phyloP scores from a whole-genome alignment of 1,140 invertebrate species.

The Drosophila trapezifrons region DNA sequence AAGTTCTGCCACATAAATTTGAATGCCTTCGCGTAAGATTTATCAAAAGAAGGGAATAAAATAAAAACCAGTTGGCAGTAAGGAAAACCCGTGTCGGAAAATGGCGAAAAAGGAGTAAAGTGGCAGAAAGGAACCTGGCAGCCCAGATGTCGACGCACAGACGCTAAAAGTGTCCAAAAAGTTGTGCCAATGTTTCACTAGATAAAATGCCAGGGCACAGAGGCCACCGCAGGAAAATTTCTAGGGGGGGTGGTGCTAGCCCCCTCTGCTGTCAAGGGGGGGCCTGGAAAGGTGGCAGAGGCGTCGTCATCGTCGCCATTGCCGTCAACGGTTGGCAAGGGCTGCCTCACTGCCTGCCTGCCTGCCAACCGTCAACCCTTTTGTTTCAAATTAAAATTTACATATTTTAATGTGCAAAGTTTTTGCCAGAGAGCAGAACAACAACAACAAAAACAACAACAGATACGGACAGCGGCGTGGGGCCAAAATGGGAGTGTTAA shows the following conservation, averaged over 20 bases:
- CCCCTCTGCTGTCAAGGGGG: background rate
- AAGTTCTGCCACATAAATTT: slow-evolving; percentile 36
- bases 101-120: slow-evolving; percentile 20
- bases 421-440: slow-evolving; percentile 54
- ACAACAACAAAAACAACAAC: slow-evolving; percentile 31
- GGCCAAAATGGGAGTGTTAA: background rate
- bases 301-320: slow-evolving; percentile 58
- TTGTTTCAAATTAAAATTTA: slow-evolving; percentile 83
- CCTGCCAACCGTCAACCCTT: slow-evolving; percentile 74
- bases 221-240: slow-evolving; percentile 12
- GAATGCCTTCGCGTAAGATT: slow-evolving; percentile 31
- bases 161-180: slow-evolving; percentile 71
- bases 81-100: slow-evolving; percentile 26
- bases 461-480: background rate
- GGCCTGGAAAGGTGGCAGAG: slow-evolving; percentile 35
- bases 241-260: background rate
- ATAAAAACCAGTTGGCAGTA: slow-evolving; percentile 34
- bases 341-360: slow-evolving; percentile 15
- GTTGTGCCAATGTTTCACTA: slow-evolving; percentile 76
- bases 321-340: slow-evolving; percentile 48
- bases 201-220: slow-evolving; percentile 67
- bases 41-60: slow-evolving; percentile 21
- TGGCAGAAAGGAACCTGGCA: slow-evolving; percentile 14
- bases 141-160: slow-evolving; percentile 48
- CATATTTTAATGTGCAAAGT: slow-evolving; percentile 83